Conservation (phyloP, 2,888 invertebrate genomes). For the Parochlus steinenii region DNA sequence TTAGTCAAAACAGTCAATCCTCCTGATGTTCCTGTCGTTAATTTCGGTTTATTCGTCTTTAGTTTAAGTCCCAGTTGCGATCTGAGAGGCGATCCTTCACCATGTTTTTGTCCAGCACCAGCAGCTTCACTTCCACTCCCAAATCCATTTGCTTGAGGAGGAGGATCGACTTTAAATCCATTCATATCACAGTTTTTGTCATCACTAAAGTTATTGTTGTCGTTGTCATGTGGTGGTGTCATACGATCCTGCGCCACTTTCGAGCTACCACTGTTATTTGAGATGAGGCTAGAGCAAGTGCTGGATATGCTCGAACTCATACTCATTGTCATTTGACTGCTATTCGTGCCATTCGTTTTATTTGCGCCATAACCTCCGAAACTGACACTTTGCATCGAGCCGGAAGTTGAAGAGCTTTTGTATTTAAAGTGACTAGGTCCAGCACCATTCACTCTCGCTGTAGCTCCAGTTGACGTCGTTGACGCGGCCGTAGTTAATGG, state of each 20-base stretch:
- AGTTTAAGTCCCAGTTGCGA: constrained; percentile 52
- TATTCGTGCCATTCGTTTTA: too few species aligned
- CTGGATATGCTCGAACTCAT: too few species aligned
- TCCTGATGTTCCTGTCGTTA: neutral
- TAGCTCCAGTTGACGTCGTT: constrained; percentile 18
- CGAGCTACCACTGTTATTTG: too few species aligned
- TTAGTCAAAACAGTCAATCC: constrained; percentile 2
- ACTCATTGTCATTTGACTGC: too few species aligned
- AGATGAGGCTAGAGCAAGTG: too few species aligned
- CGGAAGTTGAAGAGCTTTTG: too few species aligned
- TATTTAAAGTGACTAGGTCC: too few species aligned
- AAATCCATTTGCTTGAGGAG: constrained; percentile 16
- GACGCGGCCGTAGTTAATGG: constrained; percentile 11
- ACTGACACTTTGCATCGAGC: too few species aligned
- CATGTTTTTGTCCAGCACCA: constrained; percentile 22
- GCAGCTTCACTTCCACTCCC: constrained; percentile 21
- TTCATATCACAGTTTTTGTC: constrained; percentile 20
- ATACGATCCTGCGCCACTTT: too few species aligned
- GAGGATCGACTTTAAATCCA: constrained; percentile 17
- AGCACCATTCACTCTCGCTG: too few species aligned
- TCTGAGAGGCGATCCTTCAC: constrained; percentile 57
- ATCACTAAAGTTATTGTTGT: constrained; percentile 26
- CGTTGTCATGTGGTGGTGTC: too few species aligned
- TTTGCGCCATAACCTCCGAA: too few species aligned
- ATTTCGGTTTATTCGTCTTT: constrained; percentile 37